These are phyloP conservation scores for Drosophila maculinotata DNA, from an alignment of 2,888 invertebrate species.

Conservation along the genomic window DNA sequence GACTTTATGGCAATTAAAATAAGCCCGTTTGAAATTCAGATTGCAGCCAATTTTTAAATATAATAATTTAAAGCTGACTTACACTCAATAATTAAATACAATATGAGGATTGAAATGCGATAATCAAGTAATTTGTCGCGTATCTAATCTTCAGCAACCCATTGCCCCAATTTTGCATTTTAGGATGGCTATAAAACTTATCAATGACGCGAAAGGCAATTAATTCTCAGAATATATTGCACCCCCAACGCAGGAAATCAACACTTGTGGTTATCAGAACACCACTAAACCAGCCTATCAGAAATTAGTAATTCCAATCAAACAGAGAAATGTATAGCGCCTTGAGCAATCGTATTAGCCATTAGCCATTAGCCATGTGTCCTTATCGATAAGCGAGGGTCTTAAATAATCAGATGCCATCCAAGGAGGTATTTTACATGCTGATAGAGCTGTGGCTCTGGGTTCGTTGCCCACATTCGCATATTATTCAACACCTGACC, in stretches of 20 bases:
- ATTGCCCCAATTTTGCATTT: conserved; percentile 2
- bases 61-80: too few species aligned
- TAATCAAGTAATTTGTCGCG: conserved; percentile 2
- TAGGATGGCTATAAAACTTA: conserved; percentile 1
- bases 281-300: conserved; percentile 4
- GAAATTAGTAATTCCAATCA: neutral
- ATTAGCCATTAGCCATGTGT: neutral
- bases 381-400: conserved; percentile 23
- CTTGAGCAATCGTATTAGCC: neutral
- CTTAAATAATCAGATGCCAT: conserved; percentile 1
- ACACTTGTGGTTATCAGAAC: conserved; percentile 25
- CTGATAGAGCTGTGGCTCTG: neutral
- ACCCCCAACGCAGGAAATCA: conserved; percentile 19
- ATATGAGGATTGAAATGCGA: neutral
- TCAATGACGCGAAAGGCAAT: conserved; percentile 11
- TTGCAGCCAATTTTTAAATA: neutral
- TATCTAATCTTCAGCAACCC: conserved; percentile 15
- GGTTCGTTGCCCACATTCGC: neutral
- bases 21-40: neutral
- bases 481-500: conserved; percentile 1
- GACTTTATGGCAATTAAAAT: too few species aligned
- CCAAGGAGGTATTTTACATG: neutral
- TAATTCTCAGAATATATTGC: conserved; percentile 2
- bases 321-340: neutral
- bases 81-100: too few species aligned